Evolutionary conservation across 1,140 invertebrate genomes (phyloP).

Genomic region (Macrobrachium rosenbergii): DNA sequence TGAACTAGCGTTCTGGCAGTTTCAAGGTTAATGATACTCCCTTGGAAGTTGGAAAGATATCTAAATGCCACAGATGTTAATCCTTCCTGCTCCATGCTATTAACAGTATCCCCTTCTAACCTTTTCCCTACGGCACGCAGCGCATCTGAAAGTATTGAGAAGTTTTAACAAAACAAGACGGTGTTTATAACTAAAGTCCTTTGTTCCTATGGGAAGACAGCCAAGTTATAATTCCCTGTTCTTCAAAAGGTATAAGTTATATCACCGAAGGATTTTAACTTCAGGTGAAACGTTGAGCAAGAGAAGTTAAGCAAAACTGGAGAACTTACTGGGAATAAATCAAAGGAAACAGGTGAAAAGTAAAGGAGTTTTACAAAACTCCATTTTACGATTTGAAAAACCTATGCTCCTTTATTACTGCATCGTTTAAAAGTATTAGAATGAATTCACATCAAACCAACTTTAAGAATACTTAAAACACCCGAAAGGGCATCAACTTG

Average conservation of each 20-base stretch:
- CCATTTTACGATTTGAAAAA: too few species aligned
- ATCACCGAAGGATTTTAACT: too few species aligned
- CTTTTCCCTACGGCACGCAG: constrained; percentile 40
- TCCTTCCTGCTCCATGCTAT: constrained; percentile 25
- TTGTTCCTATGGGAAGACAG: not conserved
- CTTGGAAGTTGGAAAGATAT: constrained; percentile 45
- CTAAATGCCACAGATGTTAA: constrained; percentile 23
- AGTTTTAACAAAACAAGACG: not conserved
- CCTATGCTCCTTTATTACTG: too few species aligned
- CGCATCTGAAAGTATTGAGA: constrained; percentile 4
- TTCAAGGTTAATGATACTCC: constrained; percentile 20
- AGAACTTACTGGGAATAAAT: too few species aligned
- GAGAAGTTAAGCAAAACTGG: too few species aligned
- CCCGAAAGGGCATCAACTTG: not conserved
- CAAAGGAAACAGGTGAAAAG: too few species aligned
- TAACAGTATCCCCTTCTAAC: constrained; percentile 39
- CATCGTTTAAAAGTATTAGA: too few species aligned
- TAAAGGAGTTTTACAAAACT: too few species aligned
- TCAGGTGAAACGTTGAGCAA: too few species aligned
- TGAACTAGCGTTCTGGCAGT: constrained; percentile 37
- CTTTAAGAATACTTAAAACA: too few species aligned
- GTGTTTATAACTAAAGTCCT: too few species aligned
- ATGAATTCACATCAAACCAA: too few species aligned
- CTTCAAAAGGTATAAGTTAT: not conserved
- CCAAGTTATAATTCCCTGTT: not conserved